Evolutionary conservation across 2,113 vertebrate genomes (phyloP), one percentile per base, ranked within the genome.

Genomic region (Thryonomys swinderianus): DNA sequence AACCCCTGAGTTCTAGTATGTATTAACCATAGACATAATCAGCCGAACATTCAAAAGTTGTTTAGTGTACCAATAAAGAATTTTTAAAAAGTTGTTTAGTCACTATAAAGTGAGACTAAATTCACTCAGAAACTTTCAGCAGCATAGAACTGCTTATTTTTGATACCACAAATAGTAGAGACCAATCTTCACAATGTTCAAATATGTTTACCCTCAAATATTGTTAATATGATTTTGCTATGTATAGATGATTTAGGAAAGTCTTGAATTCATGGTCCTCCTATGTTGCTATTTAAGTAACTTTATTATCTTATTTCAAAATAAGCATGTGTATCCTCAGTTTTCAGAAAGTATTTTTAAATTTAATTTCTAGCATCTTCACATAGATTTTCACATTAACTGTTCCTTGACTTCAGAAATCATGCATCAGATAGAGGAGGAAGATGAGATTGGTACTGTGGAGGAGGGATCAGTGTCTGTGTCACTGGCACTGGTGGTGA

Each of bases 371-470:
- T 17, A 81, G 40, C 18, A 62, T 83, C 9, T 27, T 64, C 86
- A 74, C 73, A 83, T 12, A 37, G 32, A 84, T 85, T 45, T 96
- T 61, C 82, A 95, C 7, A 51, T 91, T 30, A 94, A 85, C 78
- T 40, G 17, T 4, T 67, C 13, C 4, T 42, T 48, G 61, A 12
- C 2, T 59, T 90, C 76, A 90, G 34, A 87, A 91, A 83, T 86
- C 13, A 84, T 83, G 69, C 1, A 73, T 74, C 13, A 61, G 7
- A 11, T 61, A 32, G 1, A 85, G 5, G 53, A 8, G 9, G 59
- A 9, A 62, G 10, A 8, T 66, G 11, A 12, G 3, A 81, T 51
- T 85, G 81, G 21, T 62, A 27, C 32, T 55, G 7, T 4, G 42
- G 67, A 79, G 23, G 12, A 92, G 23, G 11, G 69, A 45, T 73